phyloP scores from a whole-genome alignment of 2,113 vertebrate genomes.

The Aptenodytes patagonicus region DNA sequence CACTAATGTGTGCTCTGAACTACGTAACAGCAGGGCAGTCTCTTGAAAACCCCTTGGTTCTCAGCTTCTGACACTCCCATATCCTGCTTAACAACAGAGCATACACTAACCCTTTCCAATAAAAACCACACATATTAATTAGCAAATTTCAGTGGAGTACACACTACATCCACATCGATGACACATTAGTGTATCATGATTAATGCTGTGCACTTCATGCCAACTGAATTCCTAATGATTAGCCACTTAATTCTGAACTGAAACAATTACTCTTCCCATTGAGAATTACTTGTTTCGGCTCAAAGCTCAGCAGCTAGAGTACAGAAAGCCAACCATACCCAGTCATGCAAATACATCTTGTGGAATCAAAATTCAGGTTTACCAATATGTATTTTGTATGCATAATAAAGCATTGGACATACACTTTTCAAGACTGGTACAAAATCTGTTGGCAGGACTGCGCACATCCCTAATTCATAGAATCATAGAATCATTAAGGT shows the following conservation, averaged over 20 bases:
- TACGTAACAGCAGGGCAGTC: background rate
- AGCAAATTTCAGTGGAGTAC: background rate
- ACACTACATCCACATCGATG: background rate
- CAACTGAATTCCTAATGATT: slow-evolving; percentile 42
- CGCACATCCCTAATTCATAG: background rate
- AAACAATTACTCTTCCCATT: slow-evolving; percentile 13
- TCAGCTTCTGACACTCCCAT: background rate
- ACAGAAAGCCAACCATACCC: background rate
- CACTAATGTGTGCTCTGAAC: background rate
- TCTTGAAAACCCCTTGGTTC: background rate
- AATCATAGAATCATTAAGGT: no score
- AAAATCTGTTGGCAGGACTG: background rate
- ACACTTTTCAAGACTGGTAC: background rate
- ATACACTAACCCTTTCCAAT: background rate
- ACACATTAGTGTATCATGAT: background rate
- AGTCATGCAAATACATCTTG: background rate
- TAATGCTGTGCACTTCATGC: background rate
- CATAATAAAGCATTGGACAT: background rate
- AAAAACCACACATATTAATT: background rate
- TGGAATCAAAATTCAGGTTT: background rate
- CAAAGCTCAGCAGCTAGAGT: background rate
- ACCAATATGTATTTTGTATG: background rate
- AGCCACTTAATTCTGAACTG: slow-evolving; percentile 26
- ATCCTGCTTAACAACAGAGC: background rate
- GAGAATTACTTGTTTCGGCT: slow-evolving; percentile 17